Base-by-base conservation (phyloP, 1,140 invertebrate species). In the Aleiodes sp. region DNA sequence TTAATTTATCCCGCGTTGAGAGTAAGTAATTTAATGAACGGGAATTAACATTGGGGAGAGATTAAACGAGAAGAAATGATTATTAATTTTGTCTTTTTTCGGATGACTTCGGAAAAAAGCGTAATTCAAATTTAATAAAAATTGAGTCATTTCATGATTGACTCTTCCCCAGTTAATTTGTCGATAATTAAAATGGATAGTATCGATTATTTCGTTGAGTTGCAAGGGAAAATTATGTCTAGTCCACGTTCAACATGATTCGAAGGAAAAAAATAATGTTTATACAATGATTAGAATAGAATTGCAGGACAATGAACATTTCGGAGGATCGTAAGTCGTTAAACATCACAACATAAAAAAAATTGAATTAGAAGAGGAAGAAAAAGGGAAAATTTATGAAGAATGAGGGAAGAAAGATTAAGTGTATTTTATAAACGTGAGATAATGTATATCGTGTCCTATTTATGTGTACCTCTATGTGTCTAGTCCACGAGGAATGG, bases 381-480 rank as follows among this genome's bases (percentile, higher is more conserved):
- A 59, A 10, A 24, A 9, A 59, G 16, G 24, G 10, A 6, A 59
- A 14, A 8, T 12, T 24, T n/a, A 26, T 10, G 7, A 19, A 57
- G 12, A 12, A 26, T 4, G n/a, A 9, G 6, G 8, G 8, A 26
- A 19, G 33, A 65, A 43, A 52, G 43, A 29, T 66, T 57, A 56
- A 56, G 29, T 37, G 26, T 66, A 52, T 57, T 70, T 59, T 31
- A 65, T 39, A 60, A 68, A 52, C 46, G 60, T 31, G 46, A 57
- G 57, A 70, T 43, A 70, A 26, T 66, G 57, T 70, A 70, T 70
- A 78, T 76, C 70, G 75, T 72, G 73, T 81, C 74, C 66, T 80
- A 82, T 79, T 80, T 81, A 82, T 81, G 77, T 83, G 80, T 79
- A 82, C 80, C 73, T 70, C 76, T 37, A 70, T 83, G 77, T 82